Evolutionary conservation across 2,888 invertebrate species (phyloP).

Genomic region (Amaurobius ferox): DNA sequence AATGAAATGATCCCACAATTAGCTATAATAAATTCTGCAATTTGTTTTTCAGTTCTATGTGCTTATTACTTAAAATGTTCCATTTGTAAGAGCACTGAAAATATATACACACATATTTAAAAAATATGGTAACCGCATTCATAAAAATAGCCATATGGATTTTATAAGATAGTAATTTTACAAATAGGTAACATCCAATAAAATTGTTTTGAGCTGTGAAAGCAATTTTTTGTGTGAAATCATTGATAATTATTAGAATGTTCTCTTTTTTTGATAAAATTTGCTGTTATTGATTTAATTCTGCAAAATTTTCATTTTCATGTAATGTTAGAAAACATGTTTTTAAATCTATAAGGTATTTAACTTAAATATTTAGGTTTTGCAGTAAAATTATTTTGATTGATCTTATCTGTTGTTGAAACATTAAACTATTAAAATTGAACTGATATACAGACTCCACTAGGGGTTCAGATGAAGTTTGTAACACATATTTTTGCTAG

Average conservation of each 20-base stretch:
- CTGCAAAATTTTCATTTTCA: too few species aligned
- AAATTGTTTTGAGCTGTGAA: not conserved
- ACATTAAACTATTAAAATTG: not conserved
- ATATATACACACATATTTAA: not conserved
- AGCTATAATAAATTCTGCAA: not conserved
- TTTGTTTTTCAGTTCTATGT: not conserved
- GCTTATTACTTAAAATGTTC: not conserved
- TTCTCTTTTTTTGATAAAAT: too few species aligned
- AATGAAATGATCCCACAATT: not conserved
- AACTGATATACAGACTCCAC: not conserved
- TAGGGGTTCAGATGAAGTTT: not conserved
- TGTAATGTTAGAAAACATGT: too few species aligned
- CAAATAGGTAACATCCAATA: slow-evolving; percentile 15
- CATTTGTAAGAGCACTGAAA: not conserved
- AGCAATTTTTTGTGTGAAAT: not conserved
- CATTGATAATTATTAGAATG: not conserved
- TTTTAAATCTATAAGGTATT: too few species aligned
- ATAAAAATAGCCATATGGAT: not conserved
- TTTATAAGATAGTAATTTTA: not conserved
- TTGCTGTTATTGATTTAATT: too few species aligned
- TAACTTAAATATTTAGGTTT: not conserved
- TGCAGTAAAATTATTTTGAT: not conserved
- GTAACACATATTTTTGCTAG: not conserved
- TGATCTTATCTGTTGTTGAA: not conserved
- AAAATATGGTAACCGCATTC: not conserved